A percentile compares a stretch with the other conserved stretches of the same genome.
phyloP scores from a whole-genome alignment of 1,140 invertebrate species.

The Brachionus asplanchnoidis region DNA sequence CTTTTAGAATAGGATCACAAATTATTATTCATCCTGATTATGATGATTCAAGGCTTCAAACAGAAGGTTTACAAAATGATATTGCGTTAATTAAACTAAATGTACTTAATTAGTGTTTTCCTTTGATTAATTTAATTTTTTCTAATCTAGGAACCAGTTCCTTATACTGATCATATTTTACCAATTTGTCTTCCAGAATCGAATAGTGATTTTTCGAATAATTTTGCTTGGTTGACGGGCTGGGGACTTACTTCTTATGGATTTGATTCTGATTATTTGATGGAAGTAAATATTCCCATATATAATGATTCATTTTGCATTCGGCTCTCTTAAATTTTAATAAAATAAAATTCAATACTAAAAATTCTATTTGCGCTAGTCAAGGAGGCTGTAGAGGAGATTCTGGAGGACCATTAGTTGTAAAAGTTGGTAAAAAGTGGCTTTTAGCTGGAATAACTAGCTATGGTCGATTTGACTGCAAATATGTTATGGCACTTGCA shows the following conservation, averaged over 20 bases:
- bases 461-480: no score
- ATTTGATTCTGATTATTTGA: not conserved
- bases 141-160: not conserved
- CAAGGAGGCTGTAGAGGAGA: no score
- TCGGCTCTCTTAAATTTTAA: not conserved
- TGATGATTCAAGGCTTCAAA: not conserved
- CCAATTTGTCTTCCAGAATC: not conserved
- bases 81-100: not conserved
- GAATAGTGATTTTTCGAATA: not conserved
- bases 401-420: no score
- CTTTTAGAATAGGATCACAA: not conserved
- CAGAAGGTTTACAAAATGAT: not conserved
- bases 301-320: not conserved
- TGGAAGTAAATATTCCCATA: not conserved
- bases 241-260: not conserved
- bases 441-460: no score
- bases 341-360: not conserved
- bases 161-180: not conserved
- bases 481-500: no score
- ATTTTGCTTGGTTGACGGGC: not conserved
- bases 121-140: no score
- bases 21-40: conserved; percentile 1
- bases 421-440: no score
- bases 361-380: not conserved
- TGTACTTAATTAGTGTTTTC: not conserved